phyloP scores from a whole-genome alignment of 2,113 vertebrate genomes.

The Corythaixoides concolor region DNA sequence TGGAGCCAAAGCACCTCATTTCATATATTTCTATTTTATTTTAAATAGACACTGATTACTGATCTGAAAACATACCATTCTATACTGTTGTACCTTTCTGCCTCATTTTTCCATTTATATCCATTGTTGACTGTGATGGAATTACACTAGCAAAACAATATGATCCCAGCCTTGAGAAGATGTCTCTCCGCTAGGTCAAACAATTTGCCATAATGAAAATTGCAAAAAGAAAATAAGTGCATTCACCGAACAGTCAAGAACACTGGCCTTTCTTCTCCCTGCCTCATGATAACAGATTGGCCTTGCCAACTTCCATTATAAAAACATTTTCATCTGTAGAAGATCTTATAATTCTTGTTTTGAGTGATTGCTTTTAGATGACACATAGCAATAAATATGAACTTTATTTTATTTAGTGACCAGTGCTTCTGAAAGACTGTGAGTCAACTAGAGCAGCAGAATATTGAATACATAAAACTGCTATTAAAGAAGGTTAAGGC shows the following conservation, averaged over 20 bases:
- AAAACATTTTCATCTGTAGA: constrained; percentile 60
- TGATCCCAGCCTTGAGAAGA: constrained; percentile 52
- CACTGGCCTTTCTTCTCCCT: constrained; percentile 19
- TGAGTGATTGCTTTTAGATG: constrained; percentile 66
- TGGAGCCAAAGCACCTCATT: constrained; percentile 37
- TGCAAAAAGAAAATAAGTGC: constrained; percentile 39
- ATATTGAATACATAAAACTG: constrained; percentile 29
- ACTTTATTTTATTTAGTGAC: constrained; percentile 62
- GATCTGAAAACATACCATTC: constrained; percentile 49
- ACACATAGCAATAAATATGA: constrained; percentile 41
- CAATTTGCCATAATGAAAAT: constrained; percentile 67
- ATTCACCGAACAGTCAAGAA: constrained; percentile 50
- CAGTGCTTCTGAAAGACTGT: constrained; percentile 22
- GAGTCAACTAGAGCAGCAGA: constrained; percentile 4
- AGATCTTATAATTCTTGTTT: constrained; percentile 61
- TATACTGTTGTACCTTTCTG: neutral
- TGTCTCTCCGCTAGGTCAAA: constrained; percentile 60
- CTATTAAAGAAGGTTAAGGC: constrained; percentile 61
- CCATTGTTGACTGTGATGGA: constrained; percentile 12
- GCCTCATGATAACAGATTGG: constrained; percentile 37
- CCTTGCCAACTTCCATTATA: constrained; percentile 48
- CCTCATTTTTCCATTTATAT: constrained; percentile 49
- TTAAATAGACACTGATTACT: constrained; percentile 64
- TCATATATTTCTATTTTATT: constrained; percentile 51
- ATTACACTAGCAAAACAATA: constrained; percentile 60